Conservation (phyloP, 2,888 invertebrate genomes). For the Pristionchus fissidentatus region DNA sequence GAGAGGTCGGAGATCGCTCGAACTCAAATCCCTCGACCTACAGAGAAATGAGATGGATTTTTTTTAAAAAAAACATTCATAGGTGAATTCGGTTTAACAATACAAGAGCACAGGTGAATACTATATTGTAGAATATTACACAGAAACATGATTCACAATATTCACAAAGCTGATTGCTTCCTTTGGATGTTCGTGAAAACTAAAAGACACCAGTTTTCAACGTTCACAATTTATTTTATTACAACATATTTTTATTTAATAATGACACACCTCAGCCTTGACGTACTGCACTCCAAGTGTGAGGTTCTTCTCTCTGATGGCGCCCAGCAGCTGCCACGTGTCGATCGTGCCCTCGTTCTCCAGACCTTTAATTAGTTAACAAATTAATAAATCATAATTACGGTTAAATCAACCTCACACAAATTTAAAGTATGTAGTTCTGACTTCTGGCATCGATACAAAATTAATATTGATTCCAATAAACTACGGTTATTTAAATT, state of each 20-base stretch:
- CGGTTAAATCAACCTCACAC: no score
- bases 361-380: conserved; percentile 78
- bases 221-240: background rate
- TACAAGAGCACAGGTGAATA: no score
- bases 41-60: no score
- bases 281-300: conserved; percentile 82
- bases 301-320: conserved; percentile 84
- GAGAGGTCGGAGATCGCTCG: conserved; percentile 53
- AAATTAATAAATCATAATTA: no score
- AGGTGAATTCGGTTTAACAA: background rate
- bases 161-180: background rate
- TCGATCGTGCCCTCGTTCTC: conserved; percentile 96
- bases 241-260: background rate
- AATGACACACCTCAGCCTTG: conserved; percentile 62
- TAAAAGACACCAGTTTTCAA: background rate
- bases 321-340: conserved; percentile 86
- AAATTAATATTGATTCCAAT: no score
- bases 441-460: no score
- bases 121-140: no score
- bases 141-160: background rate
- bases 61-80: no score
- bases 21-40: conserved; percentile 71
- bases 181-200: background rate
- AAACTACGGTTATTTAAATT: no score
- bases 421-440: no score